Percentiles rank a stretch among this genome's conserved stretches.
These are phyloP conservation scores for Hermetia illucens DNA, from an alignment of 1,140 invertebrate genomes.

Conservation along the genomic window DNA sequence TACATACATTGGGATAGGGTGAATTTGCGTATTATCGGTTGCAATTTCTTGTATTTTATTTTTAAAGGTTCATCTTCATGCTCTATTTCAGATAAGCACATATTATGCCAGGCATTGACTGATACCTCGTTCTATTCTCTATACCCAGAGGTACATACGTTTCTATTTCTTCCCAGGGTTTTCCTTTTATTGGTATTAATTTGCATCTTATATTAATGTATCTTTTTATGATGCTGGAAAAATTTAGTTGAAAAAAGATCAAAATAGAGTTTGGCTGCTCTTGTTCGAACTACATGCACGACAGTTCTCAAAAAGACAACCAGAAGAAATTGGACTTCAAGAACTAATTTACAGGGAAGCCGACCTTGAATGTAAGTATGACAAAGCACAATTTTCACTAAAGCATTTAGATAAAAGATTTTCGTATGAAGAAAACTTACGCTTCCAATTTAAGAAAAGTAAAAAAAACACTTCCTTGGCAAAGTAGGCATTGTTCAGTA, in stretches of 20 bases:
- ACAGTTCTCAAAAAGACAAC: conserved; percentile 35
- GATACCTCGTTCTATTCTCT: conserved; percentile 46
- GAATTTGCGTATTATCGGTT: too few relatives aligned
- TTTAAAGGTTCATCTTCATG: too few relatives aligned
- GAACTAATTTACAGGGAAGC: conserved; percentile 30
- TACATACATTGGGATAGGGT: too few relatives aligned
- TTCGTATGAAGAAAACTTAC: too few relatives aligned
- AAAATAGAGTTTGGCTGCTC: conserved; percentile 41
- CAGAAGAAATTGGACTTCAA: conserved; percentile 21
- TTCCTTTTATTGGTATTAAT: conserved; percentile 1
- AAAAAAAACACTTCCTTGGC: too few relatives aligned
- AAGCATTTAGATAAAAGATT: neutral
- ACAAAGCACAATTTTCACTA: neutral
- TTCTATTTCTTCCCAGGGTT: neutral
- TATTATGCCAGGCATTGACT: conserved; percentile 48
- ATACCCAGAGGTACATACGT: conserved; percentile 36
- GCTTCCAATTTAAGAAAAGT: too few relatives aligned
- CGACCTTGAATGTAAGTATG: conserved; percentile 25
- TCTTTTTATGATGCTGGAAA: too few relatives aligned
- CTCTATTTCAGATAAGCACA: conserved; percentile 46
- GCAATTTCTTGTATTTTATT: too few relatives aligned
- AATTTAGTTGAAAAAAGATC: conserved; percentile 21
- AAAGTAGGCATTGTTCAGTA: too few relatives aligned
- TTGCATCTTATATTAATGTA: neutral
- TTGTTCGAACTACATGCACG: conserved; percentile 46